Base-by-base conservation (phyloP, 2,888 invertebrate species). In the Phortica magna region DNA sequence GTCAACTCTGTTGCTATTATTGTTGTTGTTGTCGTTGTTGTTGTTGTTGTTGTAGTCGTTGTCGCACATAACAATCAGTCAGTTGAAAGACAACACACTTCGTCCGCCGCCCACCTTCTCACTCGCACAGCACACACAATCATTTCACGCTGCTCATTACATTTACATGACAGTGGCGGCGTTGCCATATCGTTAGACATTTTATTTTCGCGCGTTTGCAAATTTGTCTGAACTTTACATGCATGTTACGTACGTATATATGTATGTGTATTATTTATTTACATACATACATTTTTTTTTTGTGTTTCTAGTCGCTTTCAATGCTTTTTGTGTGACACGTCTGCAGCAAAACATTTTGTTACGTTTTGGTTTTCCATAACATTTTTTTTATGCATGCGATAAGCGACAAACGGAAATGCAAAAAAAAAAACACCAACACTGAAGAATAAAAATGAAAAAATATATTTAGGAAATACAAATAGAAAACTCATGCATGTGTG, bases 351-450 rank as follows among this genome's bases (percentile, higher is more conserved):
- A 22, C 41, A 10, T 41, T 41, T 31, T 39, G 31, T 65, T 65
- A 17, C 39, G 22, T 31, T 65, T 65, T 53, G 19, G 70, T 53
- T 71, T 71, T 71, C 48, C 70, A 71, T 71, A 71, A 22, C 70
- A 71, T 71, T 71, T 71, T 71, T 71, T 71, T 71, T 71, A 71
- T 71, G 70, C 70, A 71, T 71, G 42, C 55, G 70, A 71, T 71
- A 71, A 71, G 70, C 70, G 42, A 42, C 12, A 31, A 43, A 41
- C 41, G 68, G 68, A 68, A 42, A 43, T 43, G 43, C 43, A 68
- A 68, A 68, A 17, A 12, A 19, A 22, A 17, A 43, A 42, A 55
- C 53, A 59, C 10, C 12, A 5, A 59, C 14, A 17, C 43, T 59
- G n/a, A n/a, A 55, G 10, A 22, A 61, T 61, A 61, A 22, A 48